These are phyloP conservation scores for Ellobius talpinus DNA, from an alignment of 2,113 vertebrate genomes.

Conservation along the genomic window DNA sequence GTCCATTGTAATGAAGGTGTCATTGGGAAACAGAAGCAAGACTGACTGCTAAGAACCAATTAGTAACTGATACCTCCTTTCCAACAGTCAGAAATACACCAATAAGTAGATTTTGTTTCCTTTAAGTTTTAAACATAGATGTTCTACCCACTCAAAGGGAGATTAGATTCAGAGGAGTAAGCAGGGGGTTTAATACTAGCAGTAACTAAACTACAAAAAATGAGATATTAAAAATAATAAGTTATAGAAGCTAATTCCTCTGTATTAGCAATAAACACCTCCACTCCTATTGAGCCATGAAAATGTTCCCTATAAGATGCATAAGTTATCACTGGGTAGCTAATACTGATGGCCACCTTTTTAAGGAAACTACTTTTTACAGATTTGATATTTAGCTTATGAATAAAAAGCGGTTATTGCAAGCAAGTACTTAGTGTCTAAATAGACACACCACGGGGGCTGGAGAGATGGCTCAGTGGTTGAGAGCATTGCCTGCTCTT, in stretches of 20 bases:
- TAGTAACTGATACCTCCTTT: background rate
- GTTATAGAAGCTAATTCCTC: constrained; percentile 13
- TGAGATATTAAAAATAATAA: constrained; percentile 17
- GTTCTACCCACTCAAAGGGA: background rate
- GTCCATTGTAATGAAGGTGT: background rate
- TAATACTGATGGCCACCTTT: background rate
- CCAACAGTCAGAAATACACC: background rate
- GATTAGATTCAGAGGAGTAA: background rate
- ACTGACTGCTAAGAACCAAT: background rate
- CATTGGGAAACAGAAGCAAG: background rate
- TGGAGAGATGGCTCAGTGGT: too few species aligned
- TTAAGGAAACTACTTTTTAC: constrained; percentile 7
- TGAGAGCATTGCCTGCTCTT: too few species aligned
- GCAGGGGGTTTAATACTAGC: background rate
- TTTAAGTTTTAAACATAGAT: background rate
- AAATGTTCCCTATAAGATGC: background rate
- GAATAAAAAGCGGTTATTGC: background rate
- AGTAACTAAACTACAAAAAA: background rate
- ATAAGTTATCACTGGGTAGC: background rate
- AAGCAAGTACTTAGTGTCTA: constrained; percentile 15
- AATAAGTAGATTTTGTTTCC: background rate
- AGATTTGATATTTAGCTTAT: background rate
- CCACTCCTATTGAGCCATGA: constrained; percentile 3
- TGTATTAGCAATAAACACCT: background rate
- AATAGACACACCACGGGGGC: background rate